Conservation (phyloP, 1,140 invertebrate species). For the Drosophila ogumai region DNA sequence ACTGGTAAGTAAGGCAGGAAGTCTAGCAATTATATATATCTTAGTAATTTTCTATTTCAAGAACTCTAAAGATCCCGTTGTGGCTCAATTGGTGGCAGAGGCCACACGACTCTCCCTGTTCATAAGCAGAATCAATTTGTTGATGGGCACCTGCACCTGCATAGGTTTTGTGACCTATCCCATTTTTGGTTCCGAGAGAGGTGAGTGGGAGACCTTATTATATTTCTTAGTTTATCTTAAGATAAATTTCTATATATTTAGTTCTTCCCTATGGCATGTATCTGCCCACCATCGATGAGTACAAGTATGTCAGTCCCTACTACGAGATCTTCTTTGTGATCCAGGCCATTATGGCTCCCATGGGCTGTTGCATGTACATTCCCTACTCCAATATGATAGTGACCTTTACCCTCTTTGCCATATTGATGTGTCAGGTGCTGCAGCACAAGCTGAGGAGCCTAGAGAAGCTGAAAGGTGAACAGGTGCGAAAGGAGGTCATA, state of each 20-base stretch:
- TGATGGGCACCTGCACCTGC: constrained; percentile 71
- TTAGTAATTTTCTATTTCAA: neutral
- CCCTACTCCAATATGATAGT: constrained; percentile 75
- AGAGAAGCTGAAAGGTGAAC: constrained; percentile 18
- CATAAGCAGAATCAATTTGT: constrained; percentile 65
- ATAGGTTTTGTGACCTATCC: constrained; percentile 76
- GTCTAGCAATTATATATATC: too few species aligned
- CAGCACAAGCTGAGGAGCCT: constrained; percentile 64
- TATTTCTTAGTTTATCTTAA: neutral
- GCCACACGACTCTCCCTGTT: constrained; percentile 56
- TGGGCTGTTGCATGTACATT: constrained; percentile 83
- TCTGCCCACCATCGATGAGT: constrained; percentile 67
- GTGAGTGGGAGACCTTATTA: constrained; percentile 21
- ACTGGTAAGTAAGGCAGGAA: constrained; percentile 24
- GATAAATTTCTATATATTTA: constrained; percentile 8
- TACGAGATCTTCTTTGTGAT: constrained; percentile 76
- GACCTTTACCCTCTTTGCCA: constrained; percentile 75
- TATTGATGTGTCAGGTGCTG: constrained; percentile 70
- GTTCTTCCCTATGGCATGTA: constrained; percentile 79
- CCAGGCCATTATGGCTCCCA: constrained; percentile 74
- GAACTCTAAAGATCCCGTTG: constrained; percentile 37
- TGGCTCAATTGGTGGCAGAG: constrained; percentile 45
- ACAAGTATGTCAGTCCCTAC: constrained; percentile 71
- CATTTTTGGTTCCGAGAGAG: constrained; percentile 68
- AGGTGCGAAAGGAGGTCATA: constrained; percentile 53